These are phyloP conservation scores for Agriotes lineatus DNA, from an alignment of 2,888 invertebrate genomes.

Conservation along the genomic window DNA sequence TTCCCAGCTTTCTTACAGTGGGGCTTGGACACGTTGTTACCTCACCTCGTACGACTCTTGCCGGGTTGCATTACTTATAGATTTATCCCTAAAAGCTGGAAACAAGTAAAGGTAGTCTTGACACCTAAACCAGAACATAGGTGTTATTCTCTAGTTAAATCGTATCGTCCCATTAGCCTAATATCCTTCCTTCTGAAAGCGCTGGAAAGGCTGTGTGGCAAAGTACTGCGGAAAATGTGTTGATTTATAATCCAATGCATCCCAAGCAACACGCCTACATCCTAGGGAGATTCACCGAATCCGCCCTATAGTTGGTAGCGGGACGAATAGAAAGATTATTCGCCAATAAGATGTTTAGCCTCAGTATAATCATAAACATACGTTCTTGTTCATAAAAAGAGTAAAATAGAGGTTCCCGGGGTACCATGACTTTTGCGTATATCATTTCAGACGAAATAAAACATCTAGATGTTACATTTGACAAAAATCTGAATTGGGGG, in stretches of 20 bases:
- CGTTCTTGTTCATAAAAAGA: constrained; percentile 5
- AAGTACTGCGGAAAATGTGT: not conserved
- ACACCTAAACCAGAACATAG: not conserved
- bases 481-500: constrained; percentile 3
- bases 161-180: constrained; percentile 2
- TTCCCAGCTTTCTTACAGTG: too few species aligned
- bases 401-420: not conserved
- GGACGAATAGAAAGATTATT: not conserved
- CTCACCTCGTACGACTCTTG: too few species aligned
- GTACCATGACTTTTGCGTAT: not conserved
- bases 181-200: constrained; percentile 15
- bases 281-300: constrained; percentile 1
- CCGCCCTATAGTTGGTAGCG: constrained; percentile 1
- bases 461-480: not conserved
- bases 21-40: too few species aligned
- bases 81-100: not conserved
- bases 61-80: not conserved
- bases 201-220: constrained; percentile 1
- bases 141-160: not conserved
- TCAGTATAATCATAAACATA: not conserved
- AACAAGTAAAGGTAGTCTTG: not conserved
- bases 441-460: not conserved
- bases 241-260: not conserved
- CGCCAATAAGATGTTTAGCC: not conserved
- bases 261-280: constrained; percentile 6